Base-by-base conservation (phyloP, 1,140 invertebrate species). In the Potamilus streckersoni region DNA sequence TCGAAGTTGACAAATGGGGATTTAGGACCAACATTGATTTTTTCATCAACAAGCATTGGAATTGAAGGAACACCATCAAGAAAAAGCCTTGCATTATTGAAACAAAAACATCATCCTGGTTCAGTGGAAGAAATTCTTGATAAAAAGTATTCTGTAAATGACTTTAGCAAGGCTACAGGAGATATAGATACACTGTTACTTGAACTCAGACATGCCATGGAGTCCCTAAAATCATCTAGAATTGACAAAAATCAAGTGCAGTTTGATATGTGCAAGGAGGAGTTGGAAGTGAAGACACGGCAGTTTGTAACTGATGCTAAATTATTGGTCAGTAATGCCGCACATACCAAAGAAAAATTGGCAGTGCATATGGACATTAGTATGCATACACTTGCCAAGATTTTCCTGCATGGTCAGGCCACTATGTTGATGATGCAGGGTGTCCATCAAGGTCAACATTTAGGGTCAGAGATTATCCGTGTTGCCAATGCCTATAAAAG, bases 251-350 rank as follows among this genome's bases (percentile, higher is more conserved):
- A 82, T 55, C 79, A 78, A 15, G 71, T 66, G 59, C 83, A 87
- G 71, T 85, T 87, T 73, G 78, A 83, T 17, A 83, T 83, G 76
- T 86, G 94, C 11, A 93, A 94, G 84, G 95, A 95, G 76, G 93
- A 94, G 81, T 89, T 97, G n/a, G 94, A 94, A 0, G 91, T 92
- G 56, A 94, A 95, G 87, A 94, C 95, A 0, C 91, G 95, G 69
- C 93, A 94, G 15, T 92, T 96, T 82, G 95, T 96, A 59, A 95
- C 94, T 0, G 93, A 95, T 49, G 95, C 95, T 14, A 95, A 96
- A 80, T 90, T 94, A 60, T 91, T 97, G 76, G 95, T 97, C 17
- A 94, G 95, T 65, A 93, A 94, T 66, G 93, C 95, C 84, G 95
- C 94, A 31, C 84, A 94, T 71, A 87, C 89, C 15, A 85, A 89